A percentile compares a stretch with the other conserved stretches of the same genome.
phyloP scores from a whole-genome alignment of 2,888 invertebrate species.

The Laspeyria flexula region DNA sequence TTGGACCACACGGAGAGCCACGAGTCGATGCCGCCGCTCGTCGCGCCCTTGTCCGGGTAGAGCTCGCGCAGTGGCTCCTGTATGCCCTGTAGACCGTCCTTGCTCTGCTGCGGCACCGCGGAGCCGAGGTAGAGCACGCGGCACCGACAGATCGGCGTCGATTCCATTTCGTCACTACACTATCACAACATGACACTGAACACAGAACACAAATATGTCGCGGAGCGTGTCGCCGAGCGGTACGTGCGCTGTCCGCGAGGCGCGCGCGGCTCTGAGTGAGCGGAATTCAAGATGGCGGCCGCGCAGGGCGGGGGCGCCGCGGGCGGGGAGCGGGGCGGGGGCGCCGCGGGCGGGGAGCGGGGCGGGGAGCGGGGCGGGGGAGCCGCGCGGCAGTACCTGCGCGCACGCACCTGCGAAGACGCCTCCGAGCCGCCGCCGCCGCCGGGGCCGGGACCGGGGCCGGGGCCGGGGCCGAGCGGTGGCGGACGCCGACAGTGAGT shows the following conservation, averaged over 20 bases:
- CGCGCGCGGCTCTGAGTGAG: conserved; percentile 82
- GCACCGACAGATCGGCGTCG: conserved; percentile 98
- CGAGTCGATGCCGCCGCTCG: conserved; percentile 96
- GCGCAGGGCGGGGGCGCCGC: conserved; percentile 43
- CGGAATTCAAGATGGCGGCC: conserved; percentile 82
- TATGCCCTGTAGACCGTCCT: conserved; percentile 98
- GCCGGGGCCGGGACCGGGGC: conserved; percentile 32
- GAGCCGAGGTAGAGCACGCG: conserved; percentile 98
- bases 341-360: conserved; percentile 36
- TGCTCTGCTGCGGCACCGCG: conserved; percentile 98
- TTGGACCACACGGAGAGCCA: conserved; percentile 99
- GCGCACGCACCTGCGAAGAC: conserved; percentile 80
- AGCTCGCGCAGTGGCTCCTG: conserved; percentile 98
- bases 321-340: conserved; percentile 36
- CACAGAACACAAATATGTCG: conserved; percentile 66
- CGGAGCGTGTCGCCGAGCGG: conserved; percentile 49
- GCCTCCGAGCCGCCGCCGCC: conserved; percentile 50
- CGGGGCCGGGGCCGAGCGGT: conserved; percentile 12
- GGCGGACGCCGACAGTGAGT: conserved; percentile 38
- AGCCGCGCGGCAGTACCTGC: conserved; percentile 63
- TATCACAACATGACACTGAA: conserved; percentile 80
- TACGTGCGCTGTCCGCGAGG: conserved; percentile 77
- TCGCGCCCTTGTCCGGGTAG: conserved; percentile 97
- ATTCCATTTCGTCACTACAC: conserved; percentile 87
- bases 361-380: conserved; percentile 25